Evolutionary conservation across 2,888 invertebrate species (phyloP).

Genomic region (Drosophila leonis): DNA sequence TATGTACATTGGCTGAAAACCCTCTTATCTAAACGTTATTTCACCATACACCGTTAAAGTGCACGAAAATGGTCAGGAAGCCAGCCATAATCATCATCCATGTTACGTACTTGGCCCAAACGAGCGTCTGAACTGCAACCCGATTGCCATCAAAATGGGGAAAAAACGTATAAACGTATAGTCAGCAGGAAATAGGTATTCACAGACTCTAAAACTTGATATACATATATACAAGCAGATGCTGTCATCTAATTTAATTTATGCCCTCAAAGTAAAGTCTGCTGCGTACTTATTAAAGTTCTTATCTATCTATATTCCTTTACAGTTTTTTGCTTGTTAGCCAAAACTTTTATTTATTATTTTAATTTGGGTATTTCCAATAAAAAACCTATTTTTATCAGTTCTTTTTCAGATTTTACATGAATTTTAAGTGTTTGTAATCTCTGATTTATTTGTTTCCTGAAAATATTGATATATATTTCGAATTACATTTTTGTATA

Average conservation of each 20-base stretch:
- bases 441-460: no score
- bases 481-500: no score
- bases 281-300: not conserved
- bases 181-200: conserved; percentile 54
- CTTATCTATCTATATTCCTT: not conserved
- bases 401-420: no score
- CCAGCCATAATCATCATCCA: conserved; percentile 50
- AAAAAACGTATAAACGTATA: not conserved
- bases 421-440: no score
- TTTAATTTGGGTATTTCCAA: no score
- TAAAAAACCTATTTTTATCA: no score
- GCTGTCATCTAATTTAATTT: not conserved
- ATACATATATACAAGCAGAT: not conserved
- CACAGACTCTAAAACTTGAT: not conserved
- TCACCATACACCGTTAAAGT: conserved; percentile 40
- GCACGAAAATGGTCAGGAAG: conserved; percentile 59
- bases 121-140: conserved; percentile 5
- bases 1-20: not conserved
- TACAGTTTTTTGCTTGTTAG: not conserved
- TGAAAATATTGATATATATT: no score
- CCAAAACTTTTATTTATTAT: not conserved
- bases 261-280: not conserved
- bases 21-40: conserved; percentile 66
- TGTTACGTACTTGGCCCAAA: conserved; percentile 41
- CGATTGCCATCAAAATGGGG: not conserved